These are phyloP conservation scores for Eugnorisma glareosa DNA, from an alignment of 2,888 invertebrate species.

Conservation along the genomic window DNA sequence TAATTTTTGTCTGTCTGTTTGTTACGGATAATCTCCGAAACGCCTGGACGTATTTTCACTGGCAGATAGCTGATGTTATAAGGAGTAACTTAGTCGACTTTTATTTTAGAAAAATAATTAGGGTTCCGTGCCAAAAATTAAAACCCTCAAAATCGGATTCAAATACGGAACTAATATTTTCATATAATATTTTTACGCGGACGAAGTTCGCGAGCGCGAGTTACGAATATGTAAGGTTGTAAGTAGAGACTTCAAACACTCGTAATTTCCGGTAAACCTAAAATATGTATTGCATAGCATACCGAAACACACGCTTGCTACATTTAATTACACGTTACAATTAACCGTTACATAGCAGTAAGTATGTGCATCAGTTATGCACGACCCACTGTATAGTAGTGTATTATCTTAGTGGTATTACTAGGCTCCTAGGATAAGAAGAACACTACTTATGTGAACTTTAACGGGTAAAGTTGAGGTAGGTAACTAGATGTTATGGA, in stretches of 20 bases:
- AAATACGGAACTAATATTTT: no score
- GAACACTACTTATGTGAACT: not conserved
- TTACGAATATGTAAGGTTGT: not conserved
- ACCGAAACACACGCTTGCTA: constrained; percentile 1
- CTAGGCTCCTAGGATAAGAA: not conserved
- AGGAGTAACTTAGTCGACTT: no score
- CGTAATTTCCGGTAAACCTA: not conserved
- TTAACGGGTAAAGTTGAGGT: not conserved
- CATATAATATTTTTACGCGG: no score
- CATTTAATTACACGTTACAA: constrained; percentile 11
- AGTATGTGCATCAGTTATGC: constrained; percentile 36
- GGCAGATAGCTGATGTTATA: no score
- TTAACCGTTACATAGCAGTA: not conserved
- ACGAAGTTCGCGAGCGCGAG: no score
- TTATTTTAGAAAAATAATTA: no score
- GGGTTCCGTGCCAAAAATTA: no score
- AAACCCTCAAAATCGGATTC: no score
- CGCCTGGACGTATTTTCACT: no score
- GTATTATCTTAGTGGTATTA: not conserved
- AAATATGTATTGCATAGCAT: not conserved
- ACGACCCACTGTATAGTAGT: not conserved
- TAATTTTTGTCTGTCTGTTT: no score
- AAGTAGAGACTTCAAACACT: not conserved
- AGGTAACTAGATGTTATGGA: not conserved
- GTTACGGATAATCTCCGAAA: no score